phyloP scores from a whole-genome alignment of 2,113 vertebrate genomes.

The Sitta europaea region DNA sequence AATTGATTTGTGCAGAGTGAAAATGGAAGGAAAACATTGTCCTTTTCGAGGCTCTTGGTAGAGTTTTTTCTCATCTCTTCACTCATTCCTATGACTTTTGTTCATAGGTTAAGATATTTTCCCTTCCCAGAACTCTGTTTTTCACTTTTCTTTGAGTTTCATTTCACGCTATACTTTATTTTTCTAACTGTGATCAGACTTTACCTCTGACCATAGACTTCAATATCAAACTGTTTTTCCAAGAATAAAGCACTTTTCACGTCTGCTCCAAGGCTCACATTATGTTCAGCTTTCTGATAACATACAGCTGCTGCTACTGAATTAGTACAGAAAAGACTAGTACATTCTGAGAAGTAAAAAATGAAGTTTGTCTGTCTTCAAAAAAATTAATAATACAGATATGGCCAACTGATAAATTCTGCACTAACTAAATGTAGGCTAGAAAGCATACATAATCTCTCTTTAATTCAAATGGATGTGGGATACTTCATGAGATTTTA shows the following conservation, averaged over 20 bases:
- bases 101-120: not conserved
- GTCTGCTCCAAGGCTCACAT: not conserved
- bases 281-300: not conserved
- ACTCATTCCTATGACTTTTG: not conserved
- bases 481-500: conserved; percentile 13
- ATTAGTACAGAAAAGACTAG: not conserved
- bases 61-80: not conserved
- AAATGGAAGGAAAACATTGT: not conserved
- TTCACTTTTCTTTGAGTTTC: not conserved
- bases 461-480: conserved; percentile 27
- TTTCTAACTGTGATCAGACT: not conserved
- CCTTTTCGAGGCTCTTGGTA: not conserved
- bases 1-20: not conserved
- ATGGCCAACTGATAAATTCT: not conserved
- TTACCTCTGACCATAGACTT: not conserved
- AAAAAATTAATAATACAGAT: not conserved
- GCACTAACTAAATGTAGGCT: not conserved
- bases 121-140: not conserved
- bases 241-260: not conserved
- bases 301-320: not conserved
- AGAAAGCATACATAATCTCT: conserved; percentile 21
- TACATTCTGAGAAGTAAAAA: not conserved
- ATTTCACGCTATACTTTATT: not conserved
- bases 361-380: not conserved
- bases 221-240: not conserved